phyloP scores from a whole-genome alignment of 2,797 vertebrate species.

The Rhinichthys osculus region DNA sequence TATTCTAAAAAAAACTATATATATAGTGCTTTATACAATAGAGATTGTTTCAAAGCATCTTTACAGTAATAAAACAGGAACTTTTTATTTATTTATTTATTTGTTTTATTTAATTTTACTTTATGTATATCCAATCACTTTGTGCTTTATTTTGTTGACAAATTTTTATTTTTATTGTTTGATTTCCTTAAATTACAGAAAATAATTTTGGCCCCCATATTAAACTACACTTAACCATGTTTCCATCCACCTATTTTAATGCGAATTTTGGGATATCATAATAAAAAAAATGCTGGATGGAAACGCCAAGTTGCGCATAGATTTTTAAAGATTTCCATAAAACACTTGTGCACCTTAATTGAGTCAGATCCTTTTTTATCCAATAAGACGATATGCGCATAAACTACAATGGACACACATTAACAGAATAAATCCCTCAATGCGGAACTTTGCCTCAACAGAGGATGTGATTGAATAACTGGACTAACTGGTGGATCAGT shows the following conservation, averaged over 20 bases:
- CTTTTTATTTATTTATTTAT: too few species aligned
- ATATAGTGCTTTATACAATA: not conserved
- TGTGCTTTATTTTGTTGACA: constrained; percentile 27
- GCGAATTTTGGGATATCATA: not conserved
- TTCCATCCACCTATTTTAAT: too few species aligned
- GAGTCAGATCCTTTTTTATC: not conserved
- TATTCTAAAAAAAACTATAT: too few species aligned
- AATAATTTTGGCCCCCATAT: not conserved
- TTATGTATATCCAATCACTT: not conserved
- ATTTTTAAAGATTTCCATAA: not conserved
- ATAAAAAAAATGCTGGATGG: not conserved
- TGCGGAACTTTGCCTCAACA: not conserved
- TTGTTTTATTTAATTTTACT: not conserved
- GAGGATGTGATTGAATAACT: too few species aligned
- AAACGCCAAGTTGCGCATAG: not conserved
- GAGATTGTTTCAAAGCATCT: not conserved
- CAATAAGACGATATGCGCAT: not conserved
- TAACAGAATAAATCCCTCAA: not conserved
- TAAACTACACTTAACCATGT: not conserved
- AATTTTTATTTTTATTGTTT: not conserved
- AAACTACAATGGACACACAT: not conserved
- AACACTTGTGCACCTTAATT: not conserved
- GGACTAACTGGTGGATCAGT: too few species aligned
- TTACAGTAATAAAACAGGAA: too few species aligned
- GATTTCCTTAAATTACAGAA: not conserved